Evolutionary conservation across 2,113 vertebrate genomes (phyloP).

Genomic region (Sceloporus tristichus): DNA sequence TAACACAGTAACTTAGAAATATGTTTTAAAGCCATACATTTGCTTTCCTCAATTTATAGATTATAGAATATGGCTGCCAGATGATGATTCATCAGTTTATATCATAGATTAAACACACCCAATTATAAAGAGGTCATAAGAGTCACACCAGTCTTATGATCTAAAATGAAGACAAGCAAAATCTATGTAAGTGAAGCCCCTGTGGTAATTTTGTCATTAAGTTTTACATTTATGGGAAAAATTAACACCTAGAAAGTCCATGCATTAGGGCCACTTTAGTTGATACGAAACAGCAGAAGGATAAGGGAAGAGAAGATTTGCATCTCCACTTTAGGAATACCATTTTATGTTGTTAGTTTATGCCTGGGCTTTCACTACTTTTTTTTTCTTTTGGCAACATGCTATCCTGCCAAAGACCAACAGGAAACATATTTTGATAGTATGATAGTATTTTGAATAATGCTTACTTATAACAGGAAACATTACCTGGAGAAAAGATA

Average conservation of each 20-base stretch:
- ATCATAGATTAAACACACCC: conserved; percentile 44
- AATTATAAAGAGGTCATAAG: conserved; percentile 32
- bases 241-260: conserved; percentile 27
- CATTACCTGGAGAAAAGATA: background rate
- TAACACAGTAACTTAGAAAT: conserved; percentile 37
- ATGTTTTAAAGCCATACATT: conserved; percentile 30
- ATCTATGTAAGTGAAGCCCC: too few species aligned
- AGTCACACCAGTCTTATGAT: conserved; percentile 38
- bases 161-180: conserved; percentile 24
- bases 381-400: background rate
- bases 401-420: background rate
- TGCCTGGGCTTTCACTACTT: background rate
- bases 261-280: conserved; percentile 21
- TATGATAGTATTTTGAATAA: background rate
- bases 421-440: background rate
- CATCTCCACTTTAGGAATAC: background rate
- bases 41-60: conserved; percentile 19
- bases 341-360: background rate
- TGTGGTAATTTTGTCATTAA: background rate
- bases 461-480: background rate
- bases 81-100: conserved; percentile 36
- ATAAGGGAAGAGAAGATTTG: background rate
- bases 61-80: conserved; percentile 30
- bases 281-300: too few species aligned
- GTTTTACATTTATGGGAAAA: too few species aligned